Percentiles rank a stretch among this genome's conserved stretches.
Conservation (phyloP, 2,797 vertebrate species). For the Columba guinea region DNA sequence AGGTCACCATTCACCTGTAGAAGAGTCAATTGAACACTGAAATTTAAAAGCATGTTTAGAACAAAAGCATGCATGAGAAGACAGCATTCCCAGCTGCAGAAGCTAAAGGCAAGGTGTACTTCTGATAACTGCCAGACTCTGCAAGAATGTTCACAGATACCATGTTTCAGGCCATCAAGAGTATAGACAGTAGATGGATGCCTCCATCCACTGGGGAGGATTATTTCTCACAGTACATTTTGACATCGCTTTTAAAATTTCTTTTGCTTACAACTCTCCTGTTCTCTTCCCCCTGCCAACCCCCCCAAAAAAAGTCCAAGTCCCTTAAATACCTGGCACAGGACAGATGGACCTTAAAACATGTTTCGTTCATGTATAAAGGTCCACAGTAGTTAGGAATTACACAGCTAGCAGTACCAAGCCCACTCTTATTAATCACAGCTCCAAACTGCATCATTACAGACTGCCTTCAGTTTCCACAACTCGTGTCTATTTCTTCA, state of each 20-base stretch:
- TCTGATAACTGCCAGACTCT: not conserved
- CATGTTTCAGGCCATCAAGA: not conserved
- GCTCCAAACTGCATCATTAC: not conserved
- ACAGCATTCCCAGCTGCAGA: not conserved
- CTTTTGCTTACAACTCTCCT: not conserved
- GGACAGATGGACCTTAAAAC: not conserved
- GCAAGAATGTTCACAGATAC: not conserved
- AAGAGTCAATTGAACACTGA: not conserved
- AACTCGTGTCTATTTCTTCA: not conserved
- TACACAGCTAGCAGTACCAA: not conserved
- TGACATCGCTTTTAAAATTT: not conserved
- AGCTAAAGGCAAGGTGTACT: not conserved
- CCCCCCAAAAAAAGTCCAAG: not conserved
- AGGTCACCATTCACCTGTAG: not conserved
- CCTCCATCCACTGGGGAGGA: not conserved
- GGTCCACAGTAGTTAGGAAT: not conserved
- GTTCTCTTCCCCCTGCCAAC: not conserved
- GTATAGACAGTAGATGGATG: not conserved
- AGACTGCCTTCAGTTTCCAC: constrained; percentile 11
- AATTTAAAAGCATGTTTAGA: not conserved
- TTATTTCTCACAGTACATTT: not conserved
- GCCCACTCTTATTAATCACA: not conserved
- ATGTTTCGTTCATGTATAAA: not conserved
- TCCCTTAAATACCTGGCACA: not conserved
- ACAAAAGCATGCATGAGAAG: not conserved